These are phyloP conservation scores for Athalia cordata DNA, from an alignment of 2,888 invertebrate genomes.

Conservation along the genomic window DNA sequence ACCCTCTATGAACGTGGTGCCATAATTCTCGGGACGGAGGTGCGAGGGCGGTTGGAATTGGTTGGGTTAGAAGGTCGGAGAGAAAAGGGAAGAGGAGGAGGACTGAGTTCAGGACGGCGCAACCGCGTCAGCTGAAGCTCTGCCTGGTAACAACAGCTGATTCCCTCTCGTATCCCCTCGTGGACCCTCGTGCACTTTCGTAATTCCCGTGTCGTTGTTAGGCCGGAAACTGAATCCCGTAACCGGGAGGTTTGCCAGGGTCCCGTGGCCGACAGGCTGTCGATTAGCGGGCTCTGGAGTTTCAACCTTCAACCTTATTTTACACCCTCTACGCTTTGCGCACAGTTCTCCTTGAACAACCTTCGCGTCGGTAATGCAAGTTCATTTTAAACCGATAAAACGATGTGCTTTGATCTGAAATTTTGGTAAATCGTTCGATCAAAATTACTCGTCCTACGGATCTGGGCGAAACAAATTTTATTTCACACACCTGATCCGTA, in stretches of 20 bases:
- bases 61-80: too few species aligned
- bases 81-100: background rate
- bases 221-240: conserved; percentile 35
- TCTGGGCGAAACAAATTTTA: too few species aligned
- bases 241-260: conserved; percentile 21
- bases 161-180: conserved; percentile 22
- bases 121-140: conserved; percentile 13
- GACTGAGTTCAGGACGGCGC: background rate
- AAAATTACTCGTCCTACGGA: too few species aligned
- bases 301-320: background rate
- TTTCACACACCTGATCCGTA: too few species aligned
- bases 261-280: background rate
- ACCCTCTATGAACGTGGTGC: background rate
- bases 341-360: too few species aligned
- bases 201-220: conserved; percentile 34
- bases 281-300: background rate
- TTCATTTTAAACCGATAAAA: too few species aligned
- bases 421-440: too few species aligned
- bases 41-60: background rate
- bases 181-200: conserved; percentile 38
- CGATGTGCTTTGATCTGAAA: too few species aligned
- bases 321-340: too few species aligned
- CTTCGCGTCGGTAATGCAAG: too few species aligned
- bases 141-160: conserved; percentile 41
- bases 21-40: background rate